Percentiles rank a stretch among this genome's conserved stretches.
These are phyloP conservation scores for Chalcis sispes DNA, from an alignment of 2,888 invertebrate species.

Conservation along the genomic window DNA sequence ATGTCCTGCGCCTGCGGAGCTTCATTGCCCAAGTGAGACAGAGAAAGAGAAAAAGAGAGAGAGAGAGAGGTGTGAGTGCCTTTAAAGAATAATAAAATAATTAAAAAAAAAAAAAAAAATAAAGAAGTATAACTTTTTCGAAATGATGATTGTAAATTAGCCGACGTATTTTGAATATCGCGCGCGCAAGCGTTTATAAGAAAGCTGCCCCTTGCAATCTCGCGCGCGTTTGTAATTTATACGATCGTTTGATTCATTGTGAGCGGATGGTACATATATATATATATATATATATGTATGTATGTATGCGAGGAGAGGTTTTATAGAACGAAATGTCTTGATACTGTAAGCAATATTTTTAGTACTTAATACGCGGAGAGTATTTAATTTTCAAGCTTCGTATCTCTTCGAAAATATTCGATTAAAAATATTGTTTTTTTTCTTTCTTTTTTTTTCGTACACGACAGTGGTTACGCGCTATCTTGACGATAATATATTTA, in stretches of 20 bases:
- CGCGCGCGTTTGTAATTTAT: slow-evolving; percentile 23
- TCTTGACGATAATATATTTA: too few relatives aligned
- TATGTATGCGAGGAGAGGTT: not conserved
- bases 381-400: slow-evolving; percentile 15
- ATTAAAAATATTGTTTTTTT: too few relatives aligned
- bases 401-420: not conserved
- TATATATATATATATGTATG: too few relatives aligned
- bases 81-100: slow-evolving; percentile 2
- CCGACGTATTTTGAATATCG: slow-evolving; percentile 53
- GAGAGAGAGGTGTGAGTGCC: too few relatives aligned
- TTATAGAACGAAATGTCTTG: slow-evolving; percentile 41
- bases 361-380: not conserved
- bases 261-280: too few relatives aligned
- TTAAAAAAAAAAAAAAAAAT: too few relatives aligned
- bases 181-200: not conserved
- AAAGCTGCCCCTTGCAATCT: not conserved
- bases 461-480: too few relatives aligned
- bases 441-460: too few relatives aligned
- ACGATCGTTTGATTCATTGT: slow-evolving; percentile 45
- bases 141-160: slow-evolving; percentile 52
- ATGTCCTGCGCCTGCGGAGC: slow-evolving; percentile 65
- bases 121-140: too few relatives aligned
- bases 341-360: slow-evolving; percentile 31
- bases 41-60: slow-evolving; percentile 29
- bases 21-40: slow-evolving; percentile 21